A percentile compares a stretch with the other conserved stretches of the same genome.
phyloP scores from a whole-genome alignment of 2,888 invertebrate species.

The Pseudanteris insignis region DNA sequence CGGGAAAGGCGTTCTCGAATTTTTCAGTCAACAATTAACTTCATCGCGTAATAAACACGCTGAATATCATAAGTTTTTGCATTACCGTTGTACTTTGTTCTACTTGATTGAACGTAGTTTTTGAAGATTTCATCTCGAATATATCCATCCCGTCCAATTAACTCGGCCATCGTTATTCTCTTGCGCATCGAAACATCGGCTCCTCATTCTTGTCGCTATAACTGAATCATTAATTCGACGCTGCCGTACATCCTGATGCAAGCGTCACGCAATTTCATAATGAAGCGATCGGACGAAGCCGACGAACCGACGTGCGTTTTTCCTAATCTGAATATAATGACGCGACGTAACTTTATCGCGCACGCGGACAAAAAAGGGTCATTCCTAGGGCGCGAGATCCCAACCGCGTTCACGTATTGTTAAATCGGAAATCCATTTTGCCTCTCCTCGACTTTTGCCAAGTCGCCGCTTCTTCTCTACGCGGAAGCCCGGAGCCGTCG shows the following conservation, averaged over 20 bases:
- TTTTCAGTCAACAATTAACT: no score
- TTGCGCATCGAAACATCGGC: no score
- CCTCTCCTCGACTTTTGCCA: conserved; percentile 28
- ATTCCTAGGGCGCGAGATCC: not conserved
- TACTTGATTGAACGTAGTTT: no score
- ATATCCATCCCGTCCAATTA: no score
- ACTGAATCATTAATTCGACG: conserved; percentile 5
- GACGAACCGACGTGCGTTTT: conserved; percentile 4
- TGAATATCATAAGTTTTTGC: not conserved
- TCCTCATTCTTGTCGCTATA: no score
- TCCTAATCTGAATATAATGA: conserved; percentile 26
- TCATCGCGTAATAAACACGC: no score
- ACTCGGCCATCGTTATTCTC: no score
- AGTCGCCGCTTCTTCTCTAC: no score
- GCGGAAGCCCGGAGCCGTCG: no score
- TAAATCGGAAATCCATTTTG: conserved; percentile 43
- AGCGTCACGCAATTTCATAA: conserved; percentile 12
- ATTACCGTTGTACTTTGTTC: not conserved
- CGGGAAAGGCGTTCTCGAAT: no score
- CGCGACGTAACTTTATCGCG: conserved; percentile 8
- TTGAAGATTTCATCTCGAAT: no score
- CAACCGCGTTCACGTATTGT: conserved; percentile 16
- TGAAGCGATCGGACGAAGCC: conserved; percentile 18
- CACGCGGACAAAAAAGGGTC: conserved; percentile 1
- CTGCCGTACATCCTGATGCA: not conserved